These are phyloP conservation scores for Drosophila setosimentum DNA, from an alignment of 2,888 invertebrate genomes.

Conservation along the genomic window DNA sequence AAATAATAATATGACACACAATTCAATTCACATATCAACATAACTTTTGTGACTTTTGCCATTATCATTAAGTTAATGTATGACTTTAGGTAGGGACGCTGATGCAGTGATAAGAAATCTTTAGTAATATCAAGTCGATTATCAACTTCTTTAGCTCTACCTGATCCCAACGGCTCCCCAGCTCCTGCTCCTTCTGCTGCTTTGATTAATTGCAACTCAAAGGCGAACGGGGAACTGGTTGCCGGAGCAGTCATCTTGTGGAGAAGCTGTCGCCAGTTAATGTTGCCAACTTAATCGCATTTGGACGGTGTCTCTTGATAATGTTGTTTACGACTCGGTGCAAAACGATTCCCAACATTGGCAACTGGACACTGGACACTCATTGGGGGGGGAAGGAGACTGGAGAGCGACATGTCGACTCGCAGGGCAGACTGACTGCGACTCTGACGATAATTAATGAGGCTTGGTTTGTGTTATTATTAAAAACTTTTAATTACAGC, in stretches of 20 bases:
- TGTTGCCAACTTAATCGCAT: slow-evolving; percentile 79
- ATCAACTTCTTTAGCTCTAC: slow-evolving; percentile 25
- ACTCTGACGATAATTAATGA: slow-evolving; percentile 67
- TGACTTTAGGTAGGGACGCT: slow-evolving; percentile 25
- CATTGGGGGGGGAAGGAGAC: background rate
- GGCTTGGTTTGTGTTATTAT: slow-evolving; percentile 55
- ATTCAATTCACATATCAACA: slow-evolving; percentile 20
- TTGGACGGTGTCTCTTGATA: slow-evolving; percentile 66
- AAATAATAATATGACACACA: background rate
- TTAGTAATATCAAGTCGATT: slow-evolving; percentile 40
- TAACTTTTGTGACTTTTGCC: slow-evolving; percentile 25
- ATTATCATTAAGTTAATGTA: slow-evolving; percentile 42
- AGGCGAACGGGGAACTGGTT: slow-evolving; percentile 41
- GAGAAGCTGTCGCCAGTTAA: slow-evolving; percentile 71
- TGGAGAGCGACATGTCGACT: slow-evolving; percentile 1
- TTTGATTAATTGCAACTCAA: slow-evolving; percentile 70
- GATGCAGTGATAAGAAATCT: slow-evolving; percentile 48
- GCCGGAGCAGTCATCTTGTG: slow-evolving; percentile 14
- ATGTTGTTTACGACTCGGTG: slow-evolving; percentile 73
- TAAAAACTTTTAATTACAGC: slow-evolving; percentile 74
- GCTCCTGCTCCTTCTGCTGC: slow-evolving; percentile 1
- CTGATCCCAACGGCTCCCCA: slow-evolving; percentile 10
- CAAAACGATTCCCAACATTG: slow-evolving; percentile 68
- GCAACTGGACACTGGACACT: slow-evolving; percentile 4
- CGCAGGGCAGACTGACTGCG: background rate